Base-by-base conservation (phyloP, 2,113 vertebrate genomes). In the Martes martes region DNA sequence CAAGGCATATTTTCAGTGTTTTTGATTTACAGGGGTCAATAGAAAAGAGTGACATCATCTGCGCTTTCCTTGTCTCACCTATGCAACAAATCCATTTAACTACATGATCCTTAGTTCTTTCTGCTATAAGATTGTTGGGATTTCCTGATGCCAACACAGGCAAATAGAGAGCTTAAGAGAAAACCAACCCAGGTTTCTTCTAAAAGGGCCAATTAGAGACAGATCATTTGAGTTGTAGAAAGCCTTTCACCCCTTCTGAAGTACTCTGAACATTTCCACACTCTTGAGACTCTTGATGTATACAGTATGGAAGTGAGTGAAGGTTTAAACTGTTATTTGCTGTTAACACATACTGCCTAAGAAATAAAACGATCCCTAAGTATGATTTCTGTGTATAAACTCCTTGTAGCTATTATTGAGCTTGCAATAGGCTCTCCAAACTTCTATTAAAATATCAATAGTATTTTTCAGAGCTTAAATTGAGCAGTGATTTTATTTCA, bases 381-480 rank as follows among this genome's bases (percentile, higher is more conserved):
- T 97, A 96, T 97, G 98, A 98, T 98, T 98, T 98, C 97, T 98
- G 84, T 95, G 95, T 98, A 98, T 98, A 98, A 98, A 98, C 94
- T 97, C 96, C 96, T 98, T 98, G 98, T 98, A 97, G 97, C 97
- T 98, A 96, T 98, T 99, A 99, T 98, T 98, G 98, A 98, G 97
- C 97, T 92, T 31, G 50, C 96, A 98, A 98, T 98, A 85, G 79
- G 95, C 98, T 98, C 97, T 98, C 98, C 97, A 98, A 98, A 98
- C 97, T 98, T 98, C 98, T 99, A 98, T 98, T 99, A 98, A 99
- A 99, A 98, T 99, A 99, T 99, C 98, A 99, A 98, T 98, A 98
- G 97, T 98, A 98, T 98, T 98, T 98, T 98, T 98, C 96, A 98
- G 98, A 98, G 97, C 98, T 99, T 98, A 98, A 98, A 99, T 98